Conservation (phyloP, 2,888 invertebrate genomes). For the Ligdia adustata region DNA sequence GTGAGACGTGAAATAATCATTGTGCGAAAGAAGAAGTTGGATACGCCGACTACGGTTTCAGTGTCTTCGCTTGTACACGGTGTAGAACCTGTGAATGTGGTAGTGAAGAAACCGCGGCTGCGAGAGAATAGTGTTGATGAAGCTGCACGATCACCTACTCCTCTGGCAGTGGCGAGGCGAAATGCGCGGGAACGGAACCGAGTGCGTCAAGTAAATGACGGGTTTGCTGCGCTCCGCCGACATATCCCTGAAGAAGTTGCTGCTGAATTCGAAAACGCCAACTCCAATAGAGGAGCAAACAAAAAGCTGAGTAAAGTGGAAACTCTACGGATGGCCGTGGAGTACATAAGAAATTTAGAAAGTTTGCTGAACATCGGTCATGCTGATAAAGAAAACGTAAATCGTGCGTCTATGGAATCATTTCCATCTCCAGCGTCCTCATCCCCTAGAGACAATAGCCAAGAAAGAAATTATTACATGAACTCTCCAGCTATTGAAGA, state of each 20-base stretch:
- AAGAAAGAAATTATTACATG: slow-evolving; percentile 63
- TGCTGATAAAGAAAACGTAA: slow-evolving; percentile 74
- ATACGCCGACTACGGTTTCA: slow-evolving; percentile 66
- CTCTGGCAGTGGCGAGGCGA: slow-evolving; percentile 92
- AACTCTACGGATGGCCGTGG: slow-evolving; percentile 94
- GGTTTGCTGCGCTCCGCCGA: slow-evolving; percentile 93
- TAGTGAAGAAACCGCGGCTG: slow-evolving; percentile 64
- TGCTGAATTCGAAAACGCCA: slow-evolving; percentile 86
- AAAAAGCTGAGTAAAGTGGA: slow-evolving; percentile 95
- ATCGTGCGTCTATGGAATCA: slow-evolving; percentile 71
- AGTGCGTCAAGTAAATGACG: slow-evolving; percentile 96
- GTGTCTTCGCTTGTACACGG: slow-evolving; percentile 74
- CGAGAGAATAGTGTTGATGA: slow-evolving; percentile 76
- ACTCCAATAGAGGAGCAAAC: slow-evolving; percentile 86
- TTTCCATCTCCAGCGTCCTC: slow-evolving; percentile 81
- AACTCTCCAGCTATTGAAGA: slow-evolving; percentile 76
- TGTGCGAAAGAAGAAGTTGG: slow-evolving; percentile 79
- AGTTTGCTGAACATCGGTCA: slow-evolving; percentile 88
- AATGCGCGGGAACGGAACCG: slow-evolving; percentile 97
- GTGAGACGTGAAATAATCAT: slow-evolving; percentile 80
- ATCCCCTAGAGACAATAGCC: slow-evolving; percentile 78
- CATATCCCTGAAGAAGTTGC: slow-evolving; percentile 94
- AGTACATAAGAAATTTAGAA: slow-evolving; percentile 93
- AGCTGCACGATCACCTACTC: slow-evolving; percentile 85
- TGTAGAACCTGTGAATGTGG: slow-evolving; percentile 55